Conservation (phyloP, 2,113 vertebrate species). For the Aramus guarauna region DNA sequence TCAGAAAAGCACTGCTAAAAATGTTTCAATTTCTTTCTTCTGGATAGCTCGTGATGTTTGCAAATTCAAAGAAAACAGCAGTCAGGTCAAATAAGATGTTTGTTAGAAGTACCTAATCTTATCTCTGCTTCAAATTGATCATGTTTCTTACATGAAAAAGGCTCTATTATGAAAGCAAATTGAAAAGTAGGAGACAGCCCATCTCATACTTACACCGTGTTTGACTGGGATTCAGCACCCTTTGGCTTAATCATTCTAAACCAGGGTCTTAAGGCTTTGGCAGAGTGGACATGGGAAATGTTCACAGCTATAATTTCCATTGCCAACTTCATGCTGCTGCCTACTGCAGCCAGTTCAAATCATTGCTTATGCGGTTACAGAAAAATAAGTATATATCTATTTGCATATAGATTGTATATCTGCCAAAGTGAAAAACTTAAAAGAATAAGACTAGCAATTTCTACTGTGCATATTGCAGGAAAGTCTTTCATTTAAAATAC, state of each 20-base stretch:
- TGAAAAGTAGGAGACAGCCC: neutral
- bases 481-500: conserved; percentile 2
- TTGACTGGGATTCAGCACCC: neutral
- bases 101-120: neutral
- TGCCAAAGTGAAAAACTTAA: conserved; percentile 33
- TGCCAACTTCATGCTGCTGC: neutral
- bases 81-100: neutral
- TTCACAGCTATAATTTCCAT: neutral
- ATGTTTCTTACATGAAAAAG: neutral
- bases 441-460: conserved; percentile 29
- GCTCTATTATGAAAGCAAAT: neutral
- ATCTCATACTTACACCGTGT: neutral
- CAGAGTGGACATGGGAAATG: neutral
- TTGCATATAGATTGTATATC: conserved; percentile 61
- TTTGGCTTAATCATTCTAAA: neutral
- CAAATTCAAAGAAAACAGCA: neutral
- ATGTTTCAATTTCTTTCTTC: neutral
- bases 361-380: neutral
- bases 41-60: neutral
- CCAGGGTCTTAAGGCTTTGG: neutral
- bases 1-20: neutral
- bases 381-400: conserved; percentile 36
- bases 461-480: neutral
- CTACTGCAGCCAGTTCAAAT: conserved; percentile 9
- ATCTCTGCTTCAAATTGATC: neutral